phyloP scores from a whole-genome alignment of 2,888 invertebrate genomes.

The Pollenia griseotomentosa region DNA sequence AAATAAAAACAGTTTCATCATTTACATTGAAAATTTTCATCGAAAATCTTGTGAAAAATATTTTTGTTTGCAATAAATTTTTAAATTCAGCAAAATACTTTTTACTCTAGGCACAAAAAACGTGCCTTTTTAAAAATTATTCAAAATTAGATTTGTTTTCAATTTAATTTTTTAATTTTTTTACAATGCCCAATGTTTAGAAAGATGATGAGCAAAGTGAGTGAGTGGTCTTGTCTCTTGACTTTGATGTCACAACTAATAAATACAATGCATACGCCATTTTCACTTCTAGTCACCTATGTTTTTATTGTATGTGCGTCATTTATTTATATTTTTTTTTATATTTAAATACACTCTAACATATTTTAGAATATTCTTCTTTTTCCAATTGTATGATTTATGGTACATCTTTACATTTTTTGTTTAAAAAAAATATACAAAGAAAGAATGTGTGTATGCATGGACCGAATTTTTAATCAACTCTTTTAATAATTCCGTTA shows the following conservation, averaged over 20 bases:
- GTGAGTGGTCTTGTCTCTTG: slow-evolving; percentile 50
- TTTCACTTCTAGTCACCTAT: slow-evolving; percentile 40
- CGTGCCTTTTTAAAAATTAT: slow-evolving; percentile 47
- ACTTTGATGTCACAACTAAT: slow-evolving; percentile 47
- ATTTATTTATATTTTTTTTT: slow-evolving; percentile 37
- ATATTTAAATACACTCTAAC: not conserved
- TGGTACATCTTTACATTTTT: slow-evolving; percentile 24
- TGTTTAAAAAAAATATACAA: slow-evolving; percentile 23
- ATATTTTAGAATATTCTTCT: not conserved
- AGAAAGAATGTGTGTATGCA: not conserved
- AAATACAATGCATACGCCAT: slow-evolving; percentile 11
- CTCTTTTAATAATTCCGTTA: not conserved
- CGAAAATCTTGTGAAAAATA: slow-evolving; percentile 51
- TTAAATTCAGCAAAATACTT: slow-evolving; percentile 15
- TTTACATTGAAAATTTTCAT: slow-evolving; percentile 67
- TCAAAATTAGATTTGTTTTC: slow-evolving; percentile 27
- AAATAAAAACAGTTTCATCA: slow-evolving; percentile 59
- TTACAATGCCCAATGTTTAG: not conserved
- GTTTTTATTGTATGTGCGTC: slow-evolving; percentile 58
- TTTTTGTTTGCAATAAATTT: slow-evolving; percentile 24
- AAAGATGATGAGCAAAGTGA: slow-evolving; percentile 23
- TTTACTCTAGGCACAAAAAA: slow-evolving; percentile 31
- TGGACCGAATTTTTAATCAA: not conserved
- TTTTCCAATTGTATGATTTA: slow-evolving; percentile 29
- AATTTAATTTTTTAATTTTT: slow-evolving; percentile 20